Conservation (phyloP, 2,797 vertebrate genomes). For the Danio albolineatus region DNA sequence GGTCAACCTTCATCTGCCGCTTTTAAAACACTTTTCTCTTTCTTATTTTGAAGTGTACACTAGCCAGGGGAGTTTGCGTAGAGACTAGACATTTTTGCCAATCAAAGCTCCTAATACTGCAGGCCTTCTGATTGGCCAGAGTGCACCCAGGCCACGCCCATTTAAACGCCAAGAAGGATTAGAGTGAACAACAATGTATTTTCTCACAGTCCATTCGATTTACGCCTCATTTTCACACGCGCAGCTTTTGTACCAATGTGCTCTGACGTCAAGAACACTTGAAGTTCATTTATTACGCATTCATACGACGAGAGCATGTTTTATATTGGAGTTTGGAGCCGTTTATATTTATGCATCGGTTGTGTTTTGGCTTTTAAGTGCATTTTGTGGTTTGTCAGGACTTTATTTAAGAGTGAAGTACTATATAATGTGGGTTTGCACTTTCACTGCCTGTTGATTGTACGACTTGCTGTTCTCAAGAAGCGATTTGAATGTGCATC, state of each 20-base stretch:
- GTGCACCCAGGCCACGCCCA: constrained; percentile 49
- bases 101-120: constrained; percentile 29
- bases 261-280: not conserved
- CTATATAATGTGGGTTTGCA: not conserved
- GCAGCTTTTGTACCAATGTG: constrained; percentile 39
- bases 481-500: constrained; percentile 58
- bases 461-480: constrained; percentile 23
- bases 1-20: constrained; percentile 57
- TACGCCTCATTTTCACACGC: constrained; percentile 13
- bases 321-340: constrained; percentile 36
- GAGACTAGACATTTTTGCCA: constrained; percentile 50
- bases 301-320: constrained; percentile 43
- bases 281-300: constrained; percentile 41
- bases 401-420: constrained; percentile 50
- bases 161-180: constrained; percentile 65
- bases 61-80: constrained; percentile 51
- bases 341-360: constrained; percentile 48
- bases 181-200: constrained; percentile 21
- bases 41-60: constrained; percentile 53
- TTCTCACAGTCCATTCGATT: not conserved
- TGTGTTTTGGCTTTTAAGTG: constrained; percentile 43
- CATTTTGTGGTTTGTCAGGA: constrained; percentile 29
- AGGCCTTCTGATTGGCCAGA: constrained; percentile 50
- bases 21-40: constrained; percentile 52
- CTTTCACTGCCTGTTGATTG: constrained; percentile 43